These are phyloP conservation scores for Montipora sp. DNA, from an alignment of 64 coral and sea anemone genomes.

Conservation along the genomic window DNA sequence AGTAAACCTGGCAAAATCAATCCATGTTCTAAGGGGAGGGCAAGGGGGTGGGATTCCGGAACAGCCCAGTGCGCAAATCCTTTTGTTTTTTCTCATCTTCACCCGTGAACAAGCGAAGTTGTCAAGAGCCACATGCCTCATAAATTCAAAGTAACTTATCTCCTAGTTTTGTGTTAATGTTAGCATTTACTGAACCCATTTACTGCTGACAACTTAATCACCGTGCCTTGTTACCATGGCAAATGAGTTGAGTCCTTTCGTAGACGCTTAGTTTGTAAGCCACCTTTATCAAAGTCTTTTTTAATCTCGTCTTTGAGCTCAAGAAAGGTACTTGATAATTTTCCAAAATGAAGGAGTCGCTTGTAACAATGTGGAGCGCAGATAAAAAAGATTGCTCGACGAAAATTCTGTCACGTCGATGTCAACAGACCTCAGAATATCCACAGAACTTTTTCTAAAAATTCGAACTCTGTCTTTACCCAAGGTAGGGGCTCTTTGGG, in stretches of 20 bases:
- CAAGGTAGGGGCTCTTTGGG: neutral
- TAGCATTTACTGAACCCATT: neutral
- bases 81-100: neutral
- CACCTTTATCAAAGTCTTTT: neutral
- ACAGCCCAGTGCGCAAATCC: neutral
- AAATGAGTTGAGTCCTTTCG: neutral
- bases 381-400: constrained; percentile 24
- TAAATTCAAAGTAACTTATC: neutral
- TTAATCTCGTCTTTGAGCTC: constrained; percentile 34
- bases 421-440: neutral
- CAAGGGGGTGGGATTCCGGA: neutral
- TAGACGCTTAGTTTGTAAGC: constrained; percentile 5
- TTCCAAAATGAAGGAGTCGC: constrained; percentile 19
- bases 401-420: constrained; percentile 5
- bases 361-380: constrained; percentile 42
- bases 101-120: neutral
- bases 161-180: neutral
- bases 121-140: neutral
- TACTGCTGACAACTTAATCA: neutral
- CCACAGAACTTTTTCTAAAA: constrained; percentile 23
- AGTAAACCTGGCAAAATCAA: neutral
- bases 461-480: neutral
- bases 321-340: neutral
- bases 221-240: constrained; percentile 4
- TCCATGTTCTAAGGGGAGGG: neutral